Evolutionary conservation across 2,113 vertebrate genomes (phyloP).

Genomic region (Spheniscus mendiculus): DNA sequence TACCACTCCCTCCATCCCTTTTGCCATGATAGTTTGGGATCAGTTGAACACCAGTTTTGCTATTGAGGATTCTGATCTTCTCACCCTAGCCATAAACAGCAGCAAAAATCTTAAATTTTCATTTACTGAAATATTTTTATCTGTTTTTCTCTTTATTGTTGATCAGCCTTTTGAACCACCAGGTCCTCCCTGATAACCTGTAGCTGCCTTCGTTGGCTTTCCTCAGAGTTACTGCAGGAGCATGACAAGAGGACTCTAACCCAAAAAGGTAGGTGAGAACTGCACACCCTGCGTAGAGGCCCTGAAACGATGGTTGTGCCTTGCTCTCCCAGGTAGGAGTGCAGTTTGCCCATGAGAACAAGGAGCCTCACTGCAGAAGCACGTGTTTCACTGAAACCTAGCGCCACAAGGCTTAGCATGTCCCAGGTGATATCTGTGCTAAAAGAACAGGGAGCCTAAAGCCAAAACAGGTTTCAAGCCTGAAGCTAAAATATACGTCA

Average conservation of each 20-base stretch:
- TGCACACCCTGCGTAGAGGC: fast-evolving
- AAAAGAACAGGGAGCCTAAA: background rate
- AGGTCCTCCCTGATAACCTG: background rate
- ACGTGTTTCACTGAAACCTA: background rate
- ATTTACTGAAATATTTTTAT: background rate
- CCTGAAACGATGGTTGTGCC: background rate
- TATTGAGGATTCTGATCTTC: background rate
- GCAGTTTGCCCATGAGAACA: background rate
- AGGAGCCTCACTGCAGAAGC: background rate
- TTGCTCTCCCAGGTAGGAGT: background rate
- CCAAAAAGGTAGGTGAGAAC: background rate
- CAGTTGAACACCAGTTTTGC: background rate
- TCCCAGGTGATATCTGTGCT: background rate
- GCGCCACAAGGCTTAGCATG: background rate
- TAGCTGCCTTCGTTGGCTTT: background rate
- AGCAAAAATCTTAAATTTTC: background rate
- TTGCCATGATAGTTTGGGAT: background rate
- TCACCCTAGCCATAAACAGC: background rate
- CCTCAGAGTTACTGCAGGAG: background rate
- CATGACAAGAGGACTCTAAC: background rate
- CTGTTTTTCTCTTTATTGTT: background rate
- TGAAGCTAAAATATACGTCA: background rate
- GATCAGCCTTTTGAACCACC: background rate
- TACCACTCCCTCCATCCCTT: background rate
- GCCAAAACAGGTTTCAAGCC: background rate